Evolutionary conservation across 2,797 vertebrate genomes (phyloP), one percentile per base, ranked within the genome.

Genomic region (Intellagama lesueurii): DNA sequence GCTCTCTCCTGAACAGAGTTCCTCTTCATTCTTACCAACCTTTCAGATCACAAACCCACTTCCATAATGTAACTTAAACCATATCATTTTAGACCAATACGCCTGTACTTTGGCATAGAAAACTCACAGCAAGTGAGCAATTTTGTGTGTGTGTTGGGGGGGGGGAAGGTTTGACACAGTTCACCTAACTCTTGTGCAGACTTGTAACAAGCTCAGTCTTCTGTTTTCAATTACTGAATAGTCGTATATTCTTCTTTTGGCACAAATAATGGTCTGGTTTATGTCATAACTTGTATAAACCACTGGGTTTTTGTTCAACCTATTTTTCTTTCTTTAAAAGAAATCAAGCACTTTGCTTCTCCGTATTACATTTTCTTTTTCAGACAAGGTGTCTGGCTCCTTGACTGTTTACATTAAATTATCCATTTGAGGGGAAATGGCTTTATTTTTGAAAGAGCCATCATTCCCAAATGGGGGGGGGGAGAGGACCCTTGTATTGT

Each of bases 201-300:
- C 77, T 85, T 17, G 80, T 87, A 88, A 88, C 0, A 90, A 89
- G 11, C 80, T 0, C 0, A 0, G 66, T 81, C 78, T 47, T 12
- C 82, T 84, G 40, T 0, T 94, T 96, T 89, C 82, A 93, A 91
- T 69, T 88, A 81, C 56, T 79, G 90, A 88, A 92, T 92, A 73
- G 91, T 94, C 90, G 81, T 88, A 93, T 78, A 85, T 91, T 81
- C 60, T 69, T 88, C 60, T 72, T 80, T 90, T 95, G 91, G 91
- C 92, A 94, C 26, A 88, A 91, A 90, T 83, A 77, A 89, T 81
- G 92, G 85, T 90, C 92, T 96, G 94, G 0, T 93, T 92, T 87
- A 89, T 93, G 68, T 95, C 92, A 87, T 91, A 95, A 95, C 84
- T 94, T 94, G 85, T 91, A 73, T 86, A 92, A 94, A 93, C 89